Conservation (phyloP, 2,888 invertebrate genomes). For the Apamea crenata region DNA sequence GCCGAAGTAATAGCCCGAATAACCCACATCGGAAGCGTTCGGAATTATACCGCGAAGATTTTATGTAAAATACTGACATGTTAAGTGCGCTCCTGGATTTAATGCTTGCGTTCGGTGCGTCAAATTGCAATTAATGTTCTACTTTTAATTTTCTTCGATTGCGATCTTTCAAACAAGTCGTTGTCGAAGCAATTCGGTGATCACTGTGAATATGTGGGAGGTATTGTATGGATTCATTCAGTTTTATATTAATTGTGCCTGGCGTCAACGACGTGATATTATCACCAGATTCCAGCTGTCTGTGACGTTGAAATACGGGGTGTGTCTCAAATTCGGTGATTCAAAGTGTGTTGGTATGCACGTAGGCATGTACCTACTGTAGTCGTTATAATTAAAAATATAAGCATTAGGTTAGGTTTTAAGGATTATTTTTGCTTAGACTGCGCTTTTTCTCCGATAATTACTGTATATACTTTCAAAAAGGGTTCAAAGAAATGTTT, state of each 20-base stretch:
- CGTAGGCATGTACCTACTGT: not conserved
- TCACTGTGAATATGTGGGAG: conserved; percentile 19
- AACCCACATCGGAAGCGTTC: conserved; percentile 56
- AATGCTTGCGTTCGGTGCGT: conserved; percentile 61
- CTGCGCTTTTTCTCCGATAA: not conserved
- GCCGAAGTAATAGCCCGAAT: conserved; percentile 54
- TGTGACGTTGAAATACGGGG: conserved; percentile 28
- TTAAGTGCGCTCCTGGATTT: conserved; percentile 63
- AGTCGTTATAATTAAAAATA: not conserved
- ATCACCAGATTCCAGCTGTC: conserved; percentile 27
- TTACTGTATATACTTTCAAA: not conserved
- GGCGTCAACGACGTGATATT: conserved; percentile 23
- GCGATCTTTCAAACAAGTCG: conserved; percentile 19
- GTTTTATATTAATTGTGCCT: conserved; percentile 19
- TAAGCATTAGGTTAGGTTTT: not conserved
- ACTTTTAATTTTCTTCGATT: conserved; percentile 19
- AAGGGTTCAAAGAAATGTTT: not conserved
- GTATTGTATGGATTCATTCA: conserved; percentile 47
- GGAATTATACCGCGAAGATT: conserved; percentile 59
- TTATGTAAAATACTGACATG: conserved; percentile 69
- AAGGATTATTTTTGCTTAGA: not conserved
- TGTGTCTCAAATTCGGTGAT: conserved; percentile 21
- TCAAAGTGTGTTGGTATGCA: conserved; percentile 5
- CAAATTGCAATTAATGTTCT: conserved; percentile 43
- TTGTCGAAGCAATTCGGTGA: conserved; percentile 34